Evolutionary conservation across 2,113 vertebrate genomes (phyloP).

Genomic region (Pterophyllum scalare): DNA sequence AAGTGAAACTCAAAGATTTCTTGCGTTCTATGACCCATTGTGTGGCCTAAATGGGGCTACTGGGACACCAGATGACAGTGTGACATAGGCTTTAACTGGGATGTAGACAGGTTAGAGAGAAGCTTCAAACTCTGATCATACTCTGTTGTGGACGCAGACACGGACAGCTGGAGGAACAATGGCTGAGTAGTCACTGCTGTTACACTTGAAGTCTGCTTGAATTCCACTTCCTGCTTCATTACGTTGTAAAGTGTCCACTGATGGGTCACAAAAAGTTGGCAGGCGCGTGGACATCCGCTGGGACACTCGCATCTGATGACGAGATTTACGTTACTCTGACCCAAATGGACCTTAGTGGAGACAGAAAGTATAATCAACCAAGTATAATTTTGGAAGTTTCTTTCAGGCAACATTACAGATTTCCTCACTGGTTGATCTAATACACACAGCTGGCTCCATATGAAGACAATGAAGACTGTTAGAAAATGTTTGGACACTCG

Average conservation of each 20-base stretch:
- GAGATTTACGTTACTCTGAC: no score
- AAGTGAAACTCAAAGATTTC: not conserved
- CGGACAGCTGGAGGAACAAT: not conserved
- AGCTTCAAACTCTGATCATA: not conserved
- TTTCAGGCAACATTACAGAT: not conserved
- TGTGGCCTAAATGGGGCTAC: not conserved
- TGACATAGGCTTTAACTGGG: not conserved
- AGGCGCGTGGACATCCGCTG: not conserved
- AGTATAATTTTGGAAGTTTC: no score
- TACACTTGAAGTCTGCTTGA: not conserved
- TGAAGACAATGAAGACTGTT: not conserved
- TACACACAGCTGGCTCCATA: not conserved
- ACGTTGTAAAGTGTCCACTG: not conserved
- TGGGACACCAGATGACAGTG: not conserved
- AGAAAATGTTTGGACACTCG: not conserved
- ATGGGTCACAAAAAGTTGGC: not conserved
- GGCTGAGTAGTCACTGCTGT: not conserved
- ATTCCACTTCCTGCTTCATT: not conserved
- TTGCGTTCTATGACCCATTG: not conserved
- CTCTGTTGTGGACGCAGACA: not conserved
- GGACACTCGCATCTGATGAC: not conserved
- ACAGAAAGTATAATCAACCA: no score
- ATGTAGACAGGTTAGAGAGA: not conserved
- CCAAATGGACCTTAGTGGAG: no score
- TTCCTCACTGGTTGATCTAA: not conserved